A percentile compares a stretch with the other conserved stretches of the same genome.
phyloP scores from a whole-genome alignment of 2,113 vertebrate species.

The Astatoreochromis straeleni region DNA sequence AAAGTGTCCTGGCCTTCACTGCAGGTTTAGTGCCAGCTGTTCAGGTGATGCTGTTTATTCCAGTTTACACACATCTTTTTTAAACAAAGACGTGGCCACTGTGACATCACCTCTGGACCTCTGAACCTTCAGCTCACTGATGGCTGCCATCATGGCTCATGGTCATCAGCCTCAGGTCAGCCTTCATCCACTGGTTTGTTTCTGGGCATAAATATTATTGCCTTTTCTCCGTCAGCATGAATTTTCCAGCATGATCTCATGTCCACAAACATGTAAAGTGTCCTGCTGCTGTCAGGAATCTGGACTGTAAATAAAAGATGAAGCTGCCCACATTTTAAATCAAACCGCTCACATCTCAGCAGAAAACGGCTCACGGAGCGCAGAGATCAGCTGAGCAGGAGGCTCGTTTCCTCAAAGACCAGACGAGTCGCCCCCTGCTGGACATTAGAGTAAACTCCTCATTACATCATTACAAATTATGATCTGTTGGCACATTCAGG shows the following conservation, averaged over 20 bases:
- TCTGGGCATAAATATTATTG: background rate
- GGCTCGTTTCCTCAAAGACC: background rate
- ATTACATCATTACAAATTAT: background rate
- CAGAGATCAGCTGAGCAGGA: background rate
- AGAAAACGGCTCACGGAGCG: rapidly evolving
- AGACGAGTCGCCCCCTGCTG: background rate
- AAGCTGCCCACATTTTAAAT: background rate
- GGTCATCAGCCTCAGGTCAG: background rate
- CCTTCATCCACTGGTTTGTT: background rate
- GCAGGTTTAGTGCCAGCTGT: background rate
- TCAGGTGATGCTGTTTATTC: background rate
- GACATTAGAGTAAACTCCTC: background rate
- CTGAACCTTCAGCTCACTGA: background rate
- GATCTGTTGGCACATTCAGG: background rate
- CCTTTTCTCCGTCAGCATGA: rapidly evolving
- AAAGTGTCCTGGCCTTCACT: background rate
- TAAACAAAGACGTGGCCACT: background rate
- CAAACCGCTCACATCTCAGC: rapidly evolving
- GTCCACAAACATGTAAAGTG: background rate
- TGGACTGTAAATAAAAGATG: background rate
- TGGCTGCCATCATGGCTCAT: background rate
- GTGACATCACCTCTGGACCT: background rate
- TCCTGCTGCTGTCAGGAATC: background rate
- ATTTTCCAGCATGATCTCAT: background rate
- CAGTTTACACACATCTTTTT: background rate